Percentiles rank a stretch among this genome's conserved stretches.
Evolutionary conservation across 2,888 invertebrate genomes (phyloP).

Genomic region (Tetragonisca angustula): DNA sequence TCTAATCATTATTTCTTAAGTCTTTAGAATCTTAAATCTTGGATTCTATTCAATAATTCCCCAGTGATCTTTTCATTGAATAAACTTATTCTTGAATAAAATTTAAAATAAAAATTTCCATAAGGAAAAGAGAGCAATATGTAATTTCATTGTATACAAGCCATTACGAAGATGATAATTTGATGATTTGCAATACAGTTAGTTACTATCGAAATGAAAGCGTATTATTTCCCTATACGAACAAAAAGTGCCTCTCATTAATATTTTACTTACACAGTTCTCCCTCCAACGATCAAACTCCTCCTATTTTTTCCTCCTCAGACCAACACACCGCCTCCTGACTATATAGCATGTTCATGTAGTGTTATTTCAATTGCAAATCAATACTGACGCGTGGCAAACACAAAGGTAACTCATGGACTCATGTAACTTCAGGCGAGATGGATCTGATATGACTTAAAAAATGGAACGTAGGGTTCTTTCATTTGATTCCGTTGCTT

Average conservation of each 20-base stretch:
- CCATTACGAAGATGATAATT: slow-evolving; percentile 33
- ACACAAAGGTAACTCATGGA: slow-evolving; percentile 20
- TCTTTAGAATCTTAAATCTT: background rate
- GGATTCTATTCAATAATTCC: background rate
- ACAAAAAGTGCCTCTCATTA: slow-evolving; percentile 55
- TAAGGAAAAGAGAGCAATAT: background rate
- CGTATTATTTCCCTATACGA: slow-evolving; percentile 47
- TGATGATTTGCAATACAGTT: slow-evolving; percentile 27
- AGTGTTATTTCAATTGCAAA: slow-evolving; percentile 65
- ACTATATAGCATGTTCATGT: slow-evolving; percentile 33
- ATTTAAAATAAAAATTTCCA: background rate
- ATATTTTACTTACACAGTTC: slow-evolving; percentile 60
- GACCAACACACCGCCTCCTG: slow-evolving; percentile 53
- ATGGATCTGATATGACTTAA: slow-evolving; percentile 24
- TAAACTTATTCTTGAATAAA: background rate
- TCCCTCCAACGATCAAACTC: slow-evolving; percentile 50
- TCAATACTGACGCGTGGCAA: slow-evolving; percentile 55
- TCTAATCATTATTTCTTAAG: background rate
- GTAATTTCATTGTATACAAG: slow-evolving; percentile 48
- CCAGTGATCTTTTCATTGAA: background rate
- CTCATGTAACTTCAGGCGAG: slow-evolving; percentile 32
- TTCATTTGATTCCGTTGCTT: background rate
- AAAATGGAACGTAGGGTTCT: background rate
- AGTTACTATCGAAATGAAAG: slow-evolving; percentile 21
- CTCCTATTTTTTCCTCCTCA: slow-evolving; percentile 58